Evolutionary conservation across 2,113 vertebrate genomes (phyloP).

Genomic region (Muntiacus muntjak): DNA sequence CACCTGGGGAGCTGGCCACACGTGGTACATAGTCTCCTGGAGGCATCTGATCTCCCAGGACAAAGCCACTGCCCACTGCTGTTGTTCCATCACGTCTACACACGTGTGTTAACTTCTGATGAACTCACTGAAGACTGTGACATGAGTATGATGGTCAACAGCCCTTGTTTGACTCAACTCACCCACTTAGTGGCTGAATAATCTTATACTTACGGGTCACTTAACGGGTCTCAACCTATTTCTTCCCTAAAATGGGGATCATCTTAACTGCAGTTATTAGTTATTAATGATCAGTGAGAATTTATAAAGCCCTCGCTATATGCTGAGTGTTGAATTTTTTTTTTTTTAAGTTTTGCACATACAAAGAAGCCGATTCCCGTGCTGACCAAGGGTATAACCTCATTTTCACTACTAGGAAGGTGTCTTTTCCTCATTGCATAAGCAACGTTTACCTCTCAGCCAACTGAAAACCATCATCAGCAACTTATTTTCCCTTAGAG

Average conservation of each 20-base stretch:
- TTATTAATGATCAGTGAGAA: background rate
- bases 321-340: background rate
- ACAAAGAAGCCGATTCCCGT: background rate
- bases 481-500: background rate
- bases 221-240: background rate
- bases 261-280: background rate
- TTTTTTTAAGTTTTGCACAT: too few relatives aligned
- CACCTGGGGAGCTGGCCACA: background rate
- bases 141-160: too few relatives aligned
- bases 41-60: background rate
- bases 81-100: accelerated
- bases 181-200: background rate
- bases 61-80: background rate
- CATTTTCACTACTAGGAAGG: background rate
- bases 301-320: background rate
- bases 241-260: background rate
- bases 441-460: background rate
- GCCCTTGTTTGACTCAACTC: background rate
- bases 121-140: background rate
- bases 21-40: background rate
- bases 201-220: background rate
- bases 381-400: background rate
- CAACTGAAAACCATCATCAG: background rate
- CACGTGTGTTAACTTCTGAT: background rate
- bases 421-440: background rate